A percentile compares a stretch with the other conserved stretches of the same genome.
Evolutionary conservation across 1,140 invertebrate species (phyloP).

Genomic region (Drosophila chauvacae): DNA sequence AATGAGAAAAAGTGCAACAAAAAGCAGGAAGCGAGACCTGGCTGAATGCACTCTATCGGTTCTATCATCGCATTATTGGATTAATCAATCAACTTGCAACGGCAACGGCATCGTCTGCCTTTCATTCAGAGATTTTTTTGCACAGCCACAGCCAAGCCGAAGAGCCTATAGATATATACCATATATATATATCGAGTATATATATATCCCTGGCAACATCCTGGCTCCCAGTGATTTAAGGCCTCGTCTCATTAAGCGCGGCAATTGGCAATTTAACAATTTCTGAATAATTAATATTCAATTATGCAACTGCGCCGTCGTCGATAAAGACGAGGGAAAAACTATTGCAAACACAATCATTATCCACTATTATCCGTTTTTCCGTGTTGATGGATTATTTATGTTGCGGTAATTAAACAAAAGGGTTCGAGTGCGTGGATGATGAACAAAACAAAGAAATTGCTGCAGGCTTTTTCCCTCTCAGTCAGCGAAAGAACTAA

Average conservation of each 20-base stretch:
- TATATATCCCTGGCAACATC: background rate
- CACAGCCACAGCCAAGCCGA: background rate
- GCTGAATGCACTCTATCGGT: slow-evolving; percentile 25
- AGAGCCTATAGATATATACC: background rate
- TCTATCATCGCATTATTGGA: slow-evolving; percentile 67
- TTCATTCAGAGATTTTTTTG: slow-evolving; percentile 1
- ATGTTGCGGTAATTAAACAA: slow-evolving; percentile 75
- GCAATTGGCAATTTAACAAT: slow-evolving; percentile 69
- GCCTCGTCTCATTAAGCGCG: slow-evolving; percentile 47
- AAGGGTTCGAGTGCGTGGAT: slow-evolving; percentile 27
- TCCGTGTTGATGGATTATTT: slow-evolving; percentile 61
- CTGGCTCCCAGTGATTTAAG: slow-evolving; percentile 56
- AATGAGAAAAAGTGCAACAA: background rate
- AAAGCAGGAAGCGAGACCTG: background rate
- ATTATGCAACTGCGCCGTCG: slow-evolving; percentile 66
- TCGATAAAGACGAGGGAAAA: slow-evolving; percentile 20
- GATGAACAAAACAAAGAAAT: slow-evolving; percentile 35
- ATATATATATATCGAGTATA: background rate
- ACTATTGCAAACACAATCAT: slow-evolving; percentile 54
- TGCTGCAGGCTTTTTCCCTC: slow-evolving; percentile 50
- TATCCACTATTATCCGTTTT: slow-evolving; percentile 51
- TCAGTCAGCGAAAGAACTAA: slow-evolving; percentile 20
- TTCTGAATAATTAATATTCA: slow-evolving; percentile 83
- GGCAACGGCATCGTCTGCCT: slow-evolving; percentile 21
- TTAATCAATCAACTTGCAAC: slow-evolving; percentile 76